phyloP scores from a whole-genome alignment of 2,888 invertebrate species.

The Hypselothyrea guttata region DNA sequence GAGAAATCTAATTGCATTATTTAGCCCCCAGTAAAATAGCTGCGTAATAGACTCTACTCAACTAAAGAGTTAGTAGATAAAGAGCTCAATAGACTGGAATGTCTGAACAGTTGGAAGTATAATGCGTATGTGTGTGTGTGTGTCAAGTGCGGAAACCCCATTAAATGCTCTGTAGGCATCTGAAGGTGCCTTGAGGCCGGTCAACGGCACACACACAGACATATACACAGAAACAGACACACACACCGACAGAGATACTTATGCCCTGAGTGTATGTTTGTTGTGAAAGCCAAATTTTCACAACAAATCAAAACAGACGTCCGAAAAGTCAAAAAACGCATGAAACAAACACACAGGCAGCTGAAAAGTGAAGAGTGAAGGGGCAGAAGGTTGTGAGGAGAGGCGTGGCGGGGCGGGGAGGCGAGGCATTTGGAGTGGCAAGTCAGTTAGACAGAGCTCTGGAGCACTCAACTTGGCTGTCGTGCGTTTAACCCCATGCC shows the following conservation, averaged over 20 bases:
- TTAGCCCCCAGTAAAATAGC: slow-evolving; percentile 23
- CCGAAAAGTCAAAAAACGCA: slow-evolving; percentile 51
- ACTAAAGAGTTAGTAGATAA: slow-evolving; percentile 29
- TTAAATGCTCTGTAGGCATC: slow-evolving; percentile 59
- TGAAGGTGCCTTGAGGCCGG: slow-evolving; percentile 35
- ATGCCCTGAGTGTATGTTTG: slow-evolving; percentile 27
- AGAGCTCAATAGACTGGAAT: slow-evolving; percentile 40
- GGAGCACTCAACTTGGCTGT: slow-evolving; percentile 40
- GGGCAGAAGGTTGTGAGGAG: background rate
- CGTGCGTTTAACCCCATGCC: slow-evolving; percentile 52
- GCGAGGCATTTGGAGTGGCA: no score
- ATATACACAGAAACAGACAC: background rate
- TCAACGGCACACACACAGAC: slow-evolving; percentile 18
- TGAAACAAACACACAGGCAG: slow-evolving; percentile 37
- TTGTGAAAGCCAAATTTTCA: slow-evolving; percentile 73
- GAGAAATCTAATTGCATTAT: slow-evolving; percentile 19
- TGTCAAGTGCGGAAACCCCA: slow-evolving; percentile 73
- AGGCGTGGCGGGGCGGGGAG: background rate
- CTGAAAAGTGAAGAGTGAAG: background rate
- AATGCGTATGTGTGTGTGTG: slow-evolving; percentile 37
- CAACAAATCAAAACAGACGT: slow-evolving; percentile 71
- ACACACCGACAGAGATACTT: background rate
- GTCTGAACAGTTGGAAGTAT: slow-evolving; percentile 26
- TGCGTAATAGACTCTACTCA: slow-evolving; percentile 30
- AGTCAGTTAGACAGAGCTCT: slow-evolving; percentile 32